Base-by-base conservation (phyloP, 2,797 vertebrate species). In the Loris lydekkerianus region DNA sequence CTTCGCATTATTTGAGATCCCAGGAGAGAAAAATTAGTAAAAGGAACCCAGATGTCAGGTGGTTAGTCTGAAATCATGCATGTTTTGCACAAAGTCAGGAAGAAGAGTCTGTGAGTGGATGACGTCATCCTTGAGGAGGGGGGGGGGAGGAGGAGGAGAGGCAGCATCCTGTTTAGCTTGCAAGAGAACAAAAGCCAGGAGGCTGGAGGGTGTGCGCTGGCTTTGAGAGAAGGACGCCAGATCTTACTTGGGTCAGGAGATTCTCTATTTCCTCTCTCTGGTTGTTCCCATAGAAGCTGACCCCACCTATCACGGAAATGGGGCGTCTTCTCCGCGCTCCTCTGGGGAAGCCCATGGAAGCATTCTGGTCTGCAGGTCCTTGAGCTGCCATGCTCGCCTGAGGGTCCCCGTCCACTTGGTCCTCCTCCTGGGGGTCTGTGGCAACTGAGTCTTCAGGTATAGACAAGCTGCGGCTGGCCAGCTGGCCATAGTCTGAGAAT, bases 401-500 rank as follows among this genome's bases (percentile, higher is more conserved):
- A 78, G 69, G 90, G 72, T 97, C 95, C 97, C 91, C 92, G 63
- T 98, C 98, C 2, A 2, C 14, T 37, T 20, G 81, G 77, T 98
- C 97, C 37, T 78, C 60, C 56, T 95, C 96, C 95, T 98, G 96
- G 97, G 99, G 89, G 67, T 97, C 97, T 91, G 98, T 56, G 27
- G 97, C 99, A 49, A 99, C 93, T 0, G 98, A 98, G 95, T 99
- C 99, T 98, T 99, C 99, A 0, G 99, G 99, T 97, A 99, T 99
- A 17, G 98, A 99, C 94, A 99, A 98, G 96, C 99, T 99, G 97
- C 99, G 98, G 97, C 98, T 97, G 0, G 97, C 89, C 94, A 99
- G 98, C 96, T 99, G 99, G 43, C 99, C 99, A 3, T 99, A 99
- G 98, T 99, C 99, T 3, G 99, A 99, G 89, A 99, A 98, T 2